A percentile compares a stretch with the other conserved stretches of the same genome.
Conservation (phyloP, 2,888 invertebrate genomes). For the Perdita meconis region DNA sequence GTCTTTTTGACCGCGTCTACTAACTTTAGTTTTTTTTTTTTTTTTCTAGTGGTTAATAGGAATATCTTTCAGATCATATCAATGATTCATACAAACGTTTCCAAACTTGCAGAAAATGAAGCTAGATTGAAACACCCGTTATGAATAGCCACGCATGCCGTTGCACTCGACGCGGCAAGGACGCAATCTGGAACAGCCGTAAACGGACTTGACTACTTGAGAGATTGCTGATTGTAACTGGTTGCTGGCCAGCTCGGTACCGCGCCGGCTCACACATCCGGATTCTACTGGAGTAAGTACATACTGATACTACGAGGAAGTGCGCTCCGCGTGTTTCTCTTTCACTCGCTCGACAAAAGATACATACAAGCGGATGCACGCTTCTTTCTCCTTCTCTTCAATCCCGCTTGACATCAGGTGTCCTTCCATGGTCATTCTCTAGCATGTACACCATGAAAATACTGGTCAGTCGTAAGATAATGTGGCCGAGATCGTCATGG, state of each 20-base stretch:
- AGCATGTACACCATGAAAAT: constrained; percentile 15
- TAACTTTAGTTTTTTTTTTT: no score
- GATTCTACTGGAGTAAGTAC: constrained; percentile 59
- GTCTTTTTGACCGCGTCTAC: no score
- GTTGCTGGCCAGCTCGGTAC: constrained; percentile 47
- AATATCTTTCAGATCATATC: no score
- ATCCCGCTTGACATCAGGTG: constrained; percentile 12
- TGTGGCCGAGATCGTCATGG: not conserved
- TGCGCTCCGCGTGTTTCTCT: constrained; percentile 33
- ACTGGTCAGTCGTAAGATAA: constrained; percentile 17
- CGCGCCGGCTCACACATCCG: constrained; percentile 55
- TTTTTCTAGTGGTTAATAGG: no score
- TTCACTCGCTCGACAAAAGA: constrained; percentile 28
- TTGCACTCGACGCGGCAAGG: constrained; percentile 65
- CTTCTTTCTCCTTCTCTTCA: not conserved
- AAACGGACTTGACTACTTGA: constrained; percentile 66
- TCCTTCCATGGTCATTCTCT: constrained; percentile 7
- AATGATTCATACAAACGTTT: no score
- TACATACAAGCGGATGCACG: not conserved
- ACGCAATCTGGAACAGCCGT: constrained; percentile 70
- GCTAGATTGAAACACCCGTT: constrained; percentile 50
- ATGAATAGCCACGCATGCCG: constrained; percentile 47
- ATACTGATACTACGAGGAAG: constrained; percentile 51
- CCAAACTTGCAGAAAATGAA: not conserved
- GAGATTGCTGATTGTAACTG: constrained; percentile 67